phyloP scores from a whole-genome alignment of 1,140 invertebrate genomes.

The Danaus plexippus region DNA sequence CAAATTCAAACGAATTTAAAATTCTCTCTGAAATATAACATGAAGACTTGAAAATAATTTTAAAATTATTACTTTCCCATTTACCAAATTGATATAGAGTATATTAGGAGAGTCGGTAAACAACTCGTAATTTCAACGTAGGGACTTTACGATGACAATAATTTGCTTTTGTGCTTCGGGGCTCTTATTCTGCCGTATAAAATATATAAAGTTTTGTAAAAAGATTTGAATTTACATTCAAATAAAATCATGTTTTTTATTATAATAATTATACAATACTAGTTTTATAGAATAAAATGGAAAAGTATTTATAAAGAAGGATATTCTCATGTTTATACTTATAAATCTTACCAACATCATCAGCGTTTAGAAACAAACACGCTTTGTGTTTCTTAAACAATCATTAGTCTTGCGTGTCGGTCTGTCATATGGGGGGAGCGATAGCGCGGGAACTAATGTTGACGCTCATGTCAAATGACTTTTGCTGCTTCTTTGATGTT shows the following conservation, averaged over 20 bases:
- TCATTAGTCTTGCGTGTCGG: conserved; percentile 10
- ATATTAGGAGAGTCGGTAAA: conserved; percentile 7
- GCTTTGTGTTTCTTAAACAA: conserved; percentile 8
- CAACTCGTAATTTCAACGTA: conserved; percentile 15
- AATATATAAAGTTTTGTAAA: too few relatives aligned
- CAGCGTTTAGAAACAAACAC: too few relatives aligned
- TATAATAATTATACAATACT: conserved; percentile 1
- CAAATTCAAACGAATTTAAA: background rate
- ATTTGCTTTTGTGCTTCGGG: conserved; percentile 6
- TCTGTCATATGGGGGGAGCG: conserved; percentile 6
- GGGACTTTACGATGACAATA: conserved; percentile 13
- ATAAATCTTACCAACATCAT: too few relatives aligned
- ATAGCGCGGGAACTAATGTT: conserved; percentile 4
- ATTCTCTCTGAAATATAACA: background rate
- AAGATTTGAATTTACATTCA: too few relatives aligned
- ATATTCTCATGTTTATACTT: too few relatives aligned
- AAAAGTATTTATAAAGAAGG: background rate
- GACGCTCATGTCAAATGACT: background rate
- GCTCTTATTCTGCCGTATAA: conserved; percentile 5
- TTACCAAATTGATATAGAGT: too few relatives aligned
- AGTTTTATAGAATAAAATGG: background rate
- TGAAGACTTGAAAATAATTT: too few relatives aligned
- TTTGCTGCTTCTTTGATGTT: too few relatives aligned
- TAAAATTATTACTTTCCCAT: too few relatives aligned
- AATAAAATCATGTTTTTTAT: background rate